These are phyloP conservation scores for Phyllostomus discolor DNA, from an alignment of 2,113 vertebrate species.

Conservation along the genomic window DNA sequence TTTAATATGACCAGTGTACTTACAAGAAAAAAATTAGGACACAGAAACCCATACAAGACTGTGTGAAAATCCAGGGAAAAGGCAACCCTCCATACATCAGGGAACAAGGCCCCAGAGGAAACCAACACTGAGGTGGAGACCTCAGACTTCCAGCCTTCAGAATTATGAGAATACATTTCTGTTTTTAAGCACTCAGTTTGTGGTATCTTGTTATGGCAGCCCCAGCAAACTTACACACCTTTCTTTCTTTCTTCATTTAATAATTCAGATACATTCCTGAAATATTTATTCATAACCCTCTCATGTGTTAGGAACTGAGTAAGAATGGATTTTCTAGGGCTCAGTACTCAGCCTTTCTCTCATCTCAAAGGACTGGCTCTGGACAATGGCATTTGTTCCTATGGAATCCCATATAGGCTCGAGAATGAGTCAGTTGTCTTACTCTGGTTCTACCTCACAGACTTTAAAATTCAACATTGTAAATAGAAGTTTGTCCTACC, in stretches of 20 bases:
- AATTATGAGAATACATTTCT: background rate
- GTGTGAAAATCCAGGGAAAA: background rate
- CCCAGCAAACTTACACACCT: background rate
- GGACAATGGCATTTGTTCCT: background rate
- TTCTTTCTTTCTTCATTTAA: background rate
- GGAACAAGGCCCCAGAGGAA: background rate
- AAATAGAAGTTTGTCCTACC: background rate
- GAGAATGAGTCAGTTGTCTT: background rate
- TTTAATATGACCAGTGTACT: background rate
- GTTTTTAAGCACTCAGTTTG: background rate
- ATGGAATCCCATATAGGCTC: background rate
- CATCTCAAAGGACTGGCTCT: background rate
- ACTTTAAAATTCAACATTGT: background rate
- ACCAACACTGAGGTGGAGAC: background rate
- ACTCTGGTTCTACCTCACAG: background rate
- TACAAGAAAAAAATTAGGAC: background rate
- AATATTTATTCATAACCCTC: too few species aligned
- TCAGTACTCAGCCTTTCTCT: background rate
- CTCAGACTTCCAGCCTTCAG: background rate
- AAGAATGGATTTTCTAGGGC: background rate
- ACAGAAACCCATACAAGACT: background rate
- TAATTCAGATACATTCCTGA: background rate
- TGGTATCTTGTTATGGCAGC: background rate
- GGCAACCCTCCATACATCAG: too few species aligned
- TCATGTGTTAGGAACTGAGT: rapidly evolving